Evolutionary conservation across 1,140 invertebrate genomes (phyloP).

Genomic region (Drosophila athabasca): DNA sequence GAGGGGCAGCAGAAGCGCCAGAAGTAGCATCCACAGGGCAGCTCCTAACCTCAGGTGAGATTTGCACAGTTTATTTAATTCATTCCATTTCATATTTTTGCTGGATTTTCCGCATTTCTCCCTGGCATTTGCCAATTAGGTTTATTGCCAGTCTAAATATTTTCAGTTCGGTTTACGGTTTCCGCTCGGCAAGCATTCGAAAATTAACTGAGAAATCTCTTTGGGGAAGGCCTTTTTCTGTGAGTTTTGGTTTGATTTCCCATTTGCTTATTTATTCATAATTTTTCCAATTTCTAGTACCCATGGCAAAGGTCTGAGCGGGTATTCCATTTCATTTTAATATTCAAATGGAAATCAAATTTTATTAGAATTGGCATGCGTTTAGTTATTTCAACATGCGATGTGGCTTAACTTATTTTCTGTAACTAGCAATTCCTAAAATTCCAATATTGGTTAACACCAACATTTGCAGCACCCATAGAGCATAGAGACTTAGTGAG

Average conservation of each 20-base stretch:
- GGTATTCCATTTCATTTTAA: too few species aligned
- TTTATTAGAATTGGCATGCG: too few species aligned
- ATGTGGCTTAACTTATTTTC: too few species aligned
- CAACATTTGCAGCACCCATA: too few species aligned
- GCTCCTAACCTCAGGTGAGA: constrained; percentile 28
- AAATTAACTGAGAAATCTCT: constrained; percentile 7
- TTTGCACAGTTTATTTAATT: constrained; percentile 30
- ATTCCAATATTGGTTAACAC: too few species aligned
- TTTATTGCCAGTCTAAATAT: constrained; percentile 19
- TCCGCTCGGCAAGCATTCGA: constrained; percentile 6
- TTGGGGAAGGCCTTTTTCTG: background rate
- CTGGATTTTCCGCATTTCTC: constrained; percentile 1
- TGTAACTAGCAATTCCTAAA: too few species aligned
- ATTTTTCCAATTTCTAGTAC: background rate
- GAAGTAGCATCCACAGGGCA: background rate
- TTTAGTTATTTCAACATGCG: too few species aligned
- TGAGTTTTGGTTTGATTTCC: background rate
- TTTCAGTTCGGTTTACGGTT: constrained; percentile 1
- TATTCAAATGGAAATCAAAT: too few species aligned
- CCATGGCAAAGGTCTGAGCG: too few species aligned
- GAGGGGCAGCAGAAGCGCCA: background rate
- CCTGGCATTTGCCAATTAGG: constrained; percentile 15
- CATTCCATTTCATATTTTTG: constrained; percentile 31
- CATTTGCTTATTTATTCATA: constrained; percentile 1
- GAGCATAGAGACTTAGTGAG: too few species aligned